Base-by-base conservation (phyloP, 2,797 vertebrate genomes). In the Danio choprae region DNA sequence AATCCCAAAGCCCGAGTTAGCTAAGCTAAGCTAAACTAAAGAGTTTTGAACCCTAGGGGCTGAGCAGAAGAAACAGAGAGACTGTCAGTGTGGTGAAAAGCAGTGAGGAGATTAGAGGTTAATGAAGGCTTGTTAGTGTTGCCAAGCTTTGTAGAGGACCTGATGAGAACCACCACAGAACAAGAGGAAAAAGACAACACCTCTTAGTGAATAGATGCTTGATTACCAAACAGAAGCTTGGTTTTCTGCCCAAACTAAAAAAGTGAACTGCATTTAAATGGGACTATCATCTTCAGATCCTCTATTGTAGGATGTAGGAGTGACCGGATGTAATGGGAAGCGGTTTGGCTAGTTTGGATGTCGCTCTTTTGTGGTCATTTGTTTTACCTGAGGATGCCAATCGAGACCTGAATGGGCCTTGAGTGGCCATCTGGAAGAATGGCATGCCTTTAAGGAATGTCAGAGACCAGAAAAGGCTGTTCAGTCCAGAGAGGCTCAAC, bases 61-160 rank as follows among this genome's bases (percentile, higher is more conserved):
- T 4, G 22, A 76, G 16, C n/a, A 8, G 29, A 38, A 64, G 55
- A 83, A 68, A 78, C 15, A 6, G 11, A 48, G 56, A 60, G 62
- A 58, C 29, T 72, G 65, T 62, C 81, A 84, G 82, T 43, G 74
- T 46, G 70, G 78, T 84, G 29, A 84, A 81, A 83, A 85, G 76
- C 81, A 51, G 59, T 72, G 72, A 29, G 44, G 76, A 79, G 62
- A 86, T 92, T 87, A 91, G 68, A 58, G 83, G 89, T 92, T 92
- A 92, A 87, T 83, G 58, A 75, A 81, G 81, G 81, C 74, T 29
- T 68, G 87, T 92, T 91, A 88, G 89, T 83, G 13, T 68, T 86
- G 87, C 80, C 74, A 43, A 84, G 77, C 71, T 79, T 62, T 77
- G 60, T 56, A 81, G 80, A 79, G 58, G 73, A 83, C 76, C 69